Percentiles rank a stretch among this genome's conserved stretches.
Conservation (phyloP, 2,797 vertebrate genomes). For the Galago senegalensis region DNA sequence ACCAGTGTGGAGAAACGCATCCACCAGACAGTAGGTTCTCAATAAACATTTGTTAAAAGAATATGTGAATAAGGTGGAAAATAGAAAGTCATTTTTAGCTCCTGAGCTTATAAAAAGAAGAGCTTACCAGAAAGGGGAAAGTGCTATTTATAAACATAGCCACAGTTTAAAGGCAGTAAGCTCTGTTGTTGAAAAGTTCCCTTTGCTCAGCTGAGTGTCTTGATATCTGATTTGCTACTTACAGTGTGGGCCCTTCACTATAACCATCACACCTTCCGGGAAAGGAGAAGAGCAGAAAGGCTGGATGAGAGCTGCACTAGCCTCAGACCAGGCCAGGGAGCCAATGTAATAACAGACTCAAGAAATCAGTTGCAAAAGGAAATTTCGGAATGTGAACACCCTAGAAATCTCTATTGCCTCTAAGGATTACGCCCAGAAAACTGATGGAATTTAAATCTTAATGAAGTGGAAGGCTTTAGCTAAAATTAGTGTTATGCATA, state of each 20-base stretch:
- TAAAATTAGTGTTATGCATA: slow-evolving; percentile 51
- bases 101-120: not conserved
- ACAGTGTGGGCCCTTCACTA: not conserved
- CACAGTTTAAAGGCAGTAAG: not conserved
- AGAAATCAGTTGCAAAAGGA: slow-evolving; percentile 25
- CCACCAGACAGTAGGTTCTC: not conserved
- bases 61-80: not conserved
- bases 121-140: not conserved
- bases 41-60: not conserved
- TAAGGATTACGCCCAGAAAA: slow-evolving; percentile 4
- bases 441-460: slow-evolving; percentile 40
- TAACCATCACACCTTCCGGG: not conserved
- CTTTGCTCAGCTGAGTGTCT: not conserved
- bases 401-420: slow-evolving; percentile 12
- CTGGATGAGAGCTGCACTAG: not conserved
- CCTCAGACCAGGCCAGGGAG: not conserved
- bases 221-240: not conserved
- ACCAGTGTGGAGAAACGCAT: not conserved
- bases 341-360: not conserved
- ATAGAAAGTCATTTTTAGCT: not conserved
- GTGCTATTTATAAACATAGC: not conserved
- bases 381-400: not conserved
- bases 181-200: not conserved
- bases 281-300: not conserved
- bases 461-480: not conserved